Evolutionary conservation across 2,797 vertebrate genomes (phyloP), one percentile per base, ranked within the genome.

Genomic region (Sebastes minor): DNA sequence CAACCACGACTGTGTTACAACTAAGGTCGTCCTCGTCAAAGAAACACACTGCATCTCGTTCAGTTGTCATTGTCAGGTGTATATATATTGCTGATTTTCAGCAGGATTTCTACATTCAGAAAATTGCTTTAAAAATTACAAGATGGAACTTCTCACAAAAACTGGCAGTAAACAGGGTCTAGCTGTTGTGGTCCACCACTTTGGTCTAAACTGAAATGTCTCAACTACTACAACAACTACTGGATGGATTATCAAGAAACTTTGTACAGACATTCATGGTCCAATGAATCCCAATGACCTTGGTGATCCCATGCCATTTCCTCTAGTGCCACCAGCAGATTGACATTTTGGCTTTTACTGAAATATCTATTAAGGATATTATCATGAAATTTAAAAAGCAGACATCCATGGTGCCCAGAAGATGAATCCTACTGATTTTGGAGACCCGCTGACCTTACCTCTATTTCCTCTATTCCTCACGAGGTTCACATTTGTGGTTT

Each of bases 181-280:
- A 56, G 52, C 52, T 61, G 63, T 18, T 23, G 28, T n/a, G 10
- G 16, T 27, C 25, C 27, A 32, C 2, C 27, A 49, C 27, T 52
- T 32, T 18, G 20, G 20, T 16, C 25, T 20, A 2, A 33, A 35
- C n/a, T 33, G 49, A 69, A 56, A 56, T 56, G 10, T 56, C 53
- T 27, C 32, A 57, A 35, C 6, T 5, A 63, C 38, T 42, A 42
- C 38, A 38, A 14, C 14, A 3, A 46, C 14, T 46, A 46, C 14
- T 46, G 14, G 38, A 46, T 16, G 14, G 38, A 46, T 16, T 46
- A 18, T 7, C 14, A 46, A 1, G 38, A 0, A 16, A 0, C 14
- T 16, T 46, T 46, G 38, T 46, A 46, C 14, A 13, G 60, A 20
- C 28, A 73, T 33, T 71, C 56, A 60, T 71, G 53, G 14, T 59